Conservation (phyloP, 1,140 invertebrate species). For the Pararge aegeria region DNA sequence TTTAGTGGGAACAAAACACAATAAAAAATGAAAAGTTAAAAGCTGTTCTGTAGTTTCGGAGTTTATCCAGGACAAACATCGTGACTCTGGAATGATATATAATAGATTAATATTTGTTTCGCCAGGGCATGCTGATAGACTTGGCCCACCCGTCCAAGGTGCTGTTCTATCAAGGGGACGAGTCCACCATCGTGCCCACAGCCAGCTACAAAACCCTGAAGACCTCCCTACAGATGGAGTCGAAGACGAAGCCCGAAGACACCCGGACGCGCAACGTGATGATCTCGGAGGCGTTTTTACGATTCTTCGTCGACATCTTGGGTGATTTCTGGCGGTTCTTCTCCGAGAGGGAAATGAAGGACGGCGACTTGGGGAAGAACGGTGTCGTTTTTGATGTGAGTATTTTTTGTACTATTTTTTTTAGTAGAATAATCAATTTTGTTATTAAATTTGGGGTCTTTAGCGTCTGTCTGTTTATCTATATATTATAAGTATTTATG, state of each 20-base stretch:
- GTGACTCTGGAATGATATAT: too few species aligned
- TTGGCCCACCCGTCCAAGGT: conserved; percentile 59
- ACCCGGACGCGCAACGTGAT: conserved; percentile 82
- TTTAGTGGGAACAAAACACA: too few species aligned
- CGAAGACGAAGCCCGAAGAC: conserved; percentile 62
- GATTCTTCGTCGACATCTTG: conserved; percentile 85
- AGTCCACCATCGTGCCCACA: conserved; percentile 83
- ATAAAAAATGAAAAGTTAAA: too few species aligned
- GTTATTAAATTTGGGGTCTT: too few species aligned
- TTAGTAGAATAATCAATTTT: too few species aligned
- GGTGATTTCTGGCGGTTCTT: conserved; percentile 82
- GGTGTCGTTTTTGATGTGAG: conserved; percentile 69
- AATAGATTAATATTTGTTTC: conserved; percentile 14
- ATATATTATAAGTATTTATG: too few species aligned
- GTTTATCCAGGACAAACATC: too few species aligned
- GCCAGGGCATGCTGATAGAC: conserved; percentile 72
- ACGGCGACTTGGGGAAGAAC: conserved; percentile 54
- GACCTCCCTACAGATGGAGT: conserved; percentile 82
- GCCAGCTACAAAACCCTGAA: conserved; percentile 82
- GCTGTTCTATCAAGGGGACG: conserved; percentile 81
- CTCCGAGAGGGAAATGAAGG: conserved; percentile 41
- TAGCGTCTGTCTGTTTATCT: too few species aligned
- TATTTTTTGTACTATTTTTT: conserved; percentile 33
- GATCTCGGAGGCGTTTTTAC: conserved; percentile 85
- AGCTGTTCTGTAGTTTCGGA: too few species aligned